A percentile compares a stretch with the other conserved stretches of the same genome.
phyloP scores from a whole-genome alignment of 1,140 invertebrate species.

The Cataglyphis hispanica region DNA sequence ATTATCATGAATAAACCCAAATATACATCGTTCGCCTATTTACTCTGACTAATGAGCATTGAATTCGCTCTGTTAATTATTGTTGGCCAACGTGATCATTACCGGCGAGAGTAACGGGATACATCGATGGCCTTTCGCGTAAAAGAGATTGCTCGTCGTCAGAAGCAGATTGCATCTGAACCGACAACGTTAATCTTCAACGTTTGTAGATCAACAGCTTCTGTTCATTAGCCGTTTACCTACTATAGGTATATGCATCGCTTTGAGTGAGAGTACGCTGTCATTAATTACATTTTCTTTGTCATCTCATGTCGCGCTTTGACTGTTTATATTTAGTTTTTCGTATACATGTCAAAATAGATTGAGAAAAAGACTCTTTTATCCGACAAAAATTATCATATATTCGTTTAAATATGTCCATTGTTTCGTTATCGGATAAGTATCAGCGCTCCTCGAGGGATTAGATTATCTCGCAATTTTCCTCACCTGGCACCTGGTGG shows the following conservation, averaged over 20 bases:
- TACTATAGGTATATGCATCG: neutral
- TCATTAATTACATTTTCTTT: conserved; percentile 39
- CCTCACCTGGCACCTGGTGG: too few relatives aligned
- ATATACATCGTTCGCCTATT: conserved; percentile 70
- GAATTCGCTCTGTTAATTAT: conserved; percentile 73
- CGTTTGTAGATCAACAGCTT: conserved; percentile 45
- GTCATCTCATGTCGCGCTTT: neutral
- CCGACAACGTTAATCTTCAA: conserved; percentile 30
- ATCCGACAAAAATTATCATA: conserved; percentile 25
- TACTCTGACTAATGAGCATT: conserved; percentile 70
- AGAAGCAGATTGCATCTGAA: neutral
- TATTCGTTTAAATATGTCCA: conserved; percentile 16
- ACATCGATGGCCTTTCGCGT: conserved; percentile 17
- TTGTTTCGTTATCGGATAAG: conserved; percentile 9
- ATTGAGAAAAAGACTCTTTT: conserved; percentile 9
- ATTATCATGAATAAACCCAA: conserved; percentile 3
- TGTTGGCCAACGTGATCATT: conserved; percentile 58
- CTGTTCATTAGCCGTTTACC: conserved; percentile 38
- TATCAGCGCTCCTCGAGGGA: neutral
- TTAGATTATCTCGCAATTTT: conserved; percentile 67
- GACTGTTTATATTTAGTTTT: neutral
- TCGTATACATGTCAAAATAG: neutral
- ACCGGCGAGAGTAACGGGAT: conserved; percentile 63
- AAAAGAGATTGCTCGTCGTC: conserved; percentile 25
- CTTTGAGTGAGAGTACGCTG: neutral